phyloP scores from a whole-genome alignment of 2,113 vertebrate species.

The Puntigrus tetrazona region DNA sequence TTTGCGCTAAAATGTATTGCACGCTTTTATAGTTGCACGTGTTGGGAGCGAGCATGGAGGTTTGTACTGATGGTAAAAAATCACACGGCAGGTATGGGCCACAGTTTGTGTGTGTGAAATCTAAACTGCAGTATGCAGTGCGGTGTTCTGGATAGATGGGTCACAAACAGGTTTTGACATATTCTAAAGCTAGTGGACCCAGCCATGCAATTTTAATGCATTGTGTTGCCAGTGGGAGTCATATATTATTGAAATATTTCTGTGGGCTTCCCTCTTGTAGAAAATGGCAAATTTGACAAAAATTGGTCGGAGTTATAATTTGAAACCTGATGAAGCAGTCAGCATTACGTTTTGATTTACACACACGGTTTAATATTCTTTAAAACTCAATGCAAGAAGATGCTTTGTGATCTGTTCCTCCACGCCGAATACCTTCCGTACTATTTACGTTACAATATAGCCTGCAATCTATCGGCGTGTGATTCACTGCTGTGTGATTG shows the following conservation, averaged over 20 bases:
- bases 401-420: neutral
- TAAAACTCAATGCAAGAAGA: neutral
- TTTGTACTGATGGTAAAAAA: neutral
- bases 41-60: neutral
- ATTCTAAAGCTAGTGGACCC: conserved; percentile 59
- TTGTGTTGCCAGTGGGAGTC: conserved; percentile 65
- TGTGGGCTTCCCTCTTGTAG: conserved; percentile 45
- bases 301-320: conserved; percentile 48
- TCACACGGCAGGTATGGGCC: neutral
- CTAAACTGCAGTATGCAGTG: neutral
- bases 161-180: conserved; percentile 64
- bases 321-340: conserved; percentile 49
- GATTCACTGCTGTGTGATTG: neutral
- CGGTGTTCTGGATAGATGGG: conserved; percentile 43
- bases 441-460: neutral
- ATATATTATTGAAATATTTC: conserved; percentile 74
- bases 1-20: neutral
- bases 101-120: conserved; percentile 19
- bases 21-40: neutral
- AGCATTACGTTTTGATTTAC: neutral
- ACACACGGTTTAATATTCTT: neutral
- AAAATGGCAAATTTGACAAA: conserved; percentile 48
- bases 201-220: conserved; percentile 71
- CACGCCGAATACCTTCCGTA: neutral
- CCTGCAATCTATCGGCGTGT: neutral